Percentiles rank a stretch among this genome's conserved stretches.
These are phyloP conservation scores for Mastigias papua DNA, from an alignment of 30 jellyfish, hydroid and myxozoan genomes.

Conservation along the genomic window DNA sequence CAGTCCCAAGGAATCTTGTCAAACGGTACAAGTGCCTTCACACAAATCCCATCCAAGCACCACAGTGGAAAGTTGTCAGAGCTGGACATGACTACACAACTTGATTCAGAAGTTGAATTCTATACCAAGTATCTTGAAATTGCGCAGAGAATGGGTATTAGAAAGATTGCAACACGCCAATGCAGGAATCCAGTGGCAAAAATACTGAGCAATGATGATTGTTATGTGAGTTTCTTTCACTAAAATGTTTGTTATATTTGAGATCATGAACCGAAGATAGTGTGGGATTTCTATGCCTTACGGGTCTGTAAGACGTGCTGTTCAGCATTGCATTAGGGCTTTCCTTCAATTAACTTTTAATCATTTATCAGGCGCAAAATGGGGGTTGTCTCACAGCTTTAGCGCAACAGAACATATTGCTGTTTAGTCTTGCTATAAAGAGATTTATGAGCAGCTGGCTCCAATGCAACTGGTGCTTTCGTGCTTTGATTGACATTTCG, in stretches of 20 bases:
- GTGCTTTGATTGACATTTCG: too few species aligned
- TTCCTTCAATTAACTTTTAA: too few species aligned
- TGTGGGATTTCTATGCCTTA: too few species aligned
- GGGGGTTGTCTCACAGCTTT: too few species aligned
- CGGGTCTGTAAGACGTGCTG: too few species aligned
- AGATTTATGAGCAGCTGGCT: too few species aligned
- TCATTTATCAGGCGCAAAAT: too few species aligned
- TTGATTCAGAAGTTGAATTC: slow-evolving; percentile 55
- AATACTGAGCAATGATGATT: slow-evolving; percentile 30
- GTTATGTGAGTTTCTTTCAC: slow-evolving; percentile 19
- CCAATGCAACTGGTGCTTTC: too few species aligned
- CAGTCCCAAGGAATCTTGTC: neutral
- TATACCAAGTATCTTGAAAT: slow-evolving; percentile 52
- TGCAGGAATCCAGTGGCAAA: slow-evolving; percentile 51
- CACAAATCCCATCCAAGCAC: neutral
- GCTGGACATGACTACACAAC: neutral
- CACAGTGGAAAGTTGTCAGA: neutral
- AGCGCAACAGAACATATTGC: too few species aligned
- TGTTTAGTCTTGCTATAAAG: too few species aligned
- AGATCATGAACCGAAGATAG: neutral
- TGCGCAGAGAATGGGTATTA: slow-evolving; percentile 29
- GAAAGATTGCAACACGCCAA: slow-evolving; percentile 29
- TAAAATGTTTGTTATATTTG: too few species aligned
- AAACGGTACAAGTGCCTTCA: neutral
- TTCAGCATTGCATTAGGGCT: too few species aligned